These are phyloP conservation scores for Cheilosia urbana DNA, from an alignment of 2,888 invertebrate genomes.

Conservation along the genomic window DNA sequence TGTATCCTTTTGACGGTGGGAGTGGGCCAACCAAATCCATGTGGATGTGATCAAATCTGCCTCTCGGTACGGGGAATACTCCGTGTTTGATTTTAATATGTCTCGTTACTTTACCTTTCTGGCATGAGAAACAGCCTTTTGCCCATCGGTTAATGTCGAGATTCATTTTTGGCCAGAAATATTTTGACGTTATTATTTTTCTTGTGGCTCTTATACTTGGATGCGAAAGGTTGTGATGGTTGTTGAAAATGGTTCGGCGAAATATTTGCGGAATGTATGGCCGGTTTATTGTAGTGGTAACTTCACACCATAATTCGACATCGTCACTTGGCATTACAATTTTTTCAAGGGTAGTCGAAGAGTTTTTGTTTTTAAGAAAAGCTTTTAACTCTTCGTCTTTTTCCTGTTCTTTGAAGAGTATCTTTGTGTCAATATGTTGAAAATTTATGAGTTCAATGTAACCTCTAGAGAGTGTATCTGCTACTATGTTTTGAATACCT, in stretches of 20 bases:
- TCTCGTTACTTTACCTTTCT: background rate
- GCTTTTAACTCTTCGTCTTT: background rate
- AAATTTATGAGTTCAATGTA: background rate
- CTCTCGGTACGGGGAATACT: background rate
- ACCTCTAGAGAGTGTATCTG: background rate
- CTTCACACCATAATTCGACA: background rate
- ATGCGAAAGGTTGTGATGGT: too few relatives aligned
- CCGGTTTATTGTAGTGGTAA: background rate
- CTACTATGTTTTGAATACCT: background rate
- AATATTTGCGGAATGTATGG: background rate
- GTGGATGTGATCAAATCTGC: slow-evolving; percentile 1
- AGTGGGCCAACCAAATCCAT: slow-evolving; percentile 4
- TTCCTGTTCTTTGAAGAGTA: background rate
- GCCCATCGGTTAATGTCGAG: background rate
- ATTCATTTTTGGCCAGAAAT: slow-evolving; percentile 4
- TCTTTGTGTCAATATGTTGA: background rate
- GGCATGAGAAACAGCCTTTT: background rate
- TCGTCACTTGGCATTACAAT: background rate
- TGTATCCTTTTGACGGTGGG: background rate
- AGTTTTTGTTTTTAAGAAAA: background rate
- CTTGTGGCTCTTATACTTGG: too few relatives aligned
- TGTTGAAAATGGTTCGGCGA: background rate
- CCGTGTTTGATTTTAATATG: background rate
- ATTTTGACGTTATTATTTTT: too few relatives aligned
- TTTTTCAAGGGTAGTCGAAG: background rate